Base-by-base conservation (phyloP, 1,140 invertebrate species). In the Drosophila busckii region DNA sequence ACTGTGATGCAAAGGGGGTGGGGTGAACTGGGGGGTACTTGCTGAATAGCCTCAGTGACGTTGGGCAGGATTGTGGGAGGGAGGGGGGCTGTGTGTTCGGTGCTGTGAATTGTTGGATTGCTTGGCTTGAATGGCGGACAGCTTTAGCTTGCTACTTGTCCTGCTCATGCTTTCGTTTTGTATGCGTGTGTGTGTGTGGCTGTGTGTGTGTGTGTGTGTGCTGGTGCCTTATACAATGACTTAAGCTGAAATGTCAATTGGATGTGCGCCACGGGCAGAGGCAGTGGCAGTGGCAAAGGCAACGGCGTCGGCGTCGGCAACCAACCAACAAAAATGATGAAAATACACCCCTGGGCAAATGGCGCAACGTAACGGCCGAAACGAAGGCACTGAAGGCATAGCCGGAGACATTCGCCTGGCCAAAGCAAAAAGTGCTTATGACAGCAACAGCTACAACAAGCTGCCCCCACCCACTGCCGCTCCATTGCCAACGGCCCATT, bases 241-340 rank as follows among this genome's bases (percentile, higher is more conserved):
- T 80, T 80, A 80, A 80, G 73, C 73, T 80, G 75, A 80, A 80
- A 80, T 80, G 73, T 80, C 73, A 80, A 80, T 80, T 80, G 73
- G 73, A 82, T 78, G 69, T 71, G 73, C 73, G n/a, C 54, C 48
- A 37, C 52, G 52, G 49, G 45, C 37, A 13, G 15, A 10, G 23
- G 28, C 9, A 40, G 19, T 13, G 10, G 23, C 16, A 56, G 19
- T 17, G 9, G 44, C 53, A 17, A 50, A 52, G 56, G 31, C 35
- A 37, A 56, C 40, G 70, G 56, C n/a, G n/a, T n/a, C n/a, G n/a
- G n/a, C n/a, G n/a, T n/a, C n/a, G n/a, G n/a, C n/a, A n/a, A n/a
- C n/a, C n/a, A 75, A 70, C 49, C 32, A 76, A 68, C 69, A 66
- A 67, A 58, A 67, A 80, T 80, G 68, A 82, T 73, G 75, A 69